Base-by-base conservation (phyloP, 2,797 vertebrate genomes). In the Hapalemur alaotrensis region DNA sequence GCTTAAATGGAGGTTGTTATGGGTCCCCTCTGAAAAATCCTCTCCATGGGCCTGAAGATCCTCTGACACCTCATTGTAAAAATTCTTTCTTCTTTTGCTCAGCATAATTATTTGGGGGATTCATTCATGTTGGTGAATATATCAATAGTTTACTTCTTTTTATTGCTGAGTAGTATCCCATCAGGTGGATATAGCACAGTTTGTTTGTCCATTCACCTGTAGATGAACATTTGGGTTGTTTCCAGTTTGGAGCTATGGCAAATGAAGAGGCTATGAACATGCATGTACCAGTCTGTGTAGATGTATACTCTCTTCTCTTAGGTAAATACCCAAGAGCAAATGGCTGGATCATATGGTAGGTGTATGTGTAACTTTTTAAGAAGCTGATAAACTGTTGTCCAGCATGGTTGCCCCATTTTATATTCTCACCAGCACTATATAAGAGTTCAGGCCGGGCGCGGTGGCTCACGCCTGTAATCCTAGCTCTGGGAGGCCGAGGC, bases 61-160 rank as follows among this genome's bases (percentile, higher is more conserved):
- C 86, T 85, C 82, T 81, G 43, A 92, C 22, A 75, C 43, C 59
- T 93, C 82, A 84, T 73, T 91, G 86, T 89, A 91, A 81, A 92
- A 91, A 23, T 46, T 83, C 52, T 95, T 94, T 75, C 70, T 89
- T 86, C 50, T 96, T 83, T 67, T 78, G 28, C 48, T 86, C 81
- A 61, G n/a, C 8, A 32, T 93, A 86, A 90, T 90, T 63, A 84
- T 93, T 90, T 72, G 50, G 32, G 11, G 11, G 43, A 80, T 73
- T 82, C 43, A 70, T 79, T 43, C 10, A 20, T 18, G 12, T 69
- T 72, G 79, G 43, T 87, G 28, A 91, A 48, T 63, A 2, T 90
- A 76, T 85, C 38, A 48, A 9, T 57, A 57, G 52, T 76, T 83
- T 25, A n/a, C 69, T 93, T 10, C 72, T 84, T 94, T 83, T 61